These are phyloP conservation scores for Nemotelus pantherinus DNA, from an alignment of 2,888 invertebrate genomes.

Conservation along the genomic window DNA sequence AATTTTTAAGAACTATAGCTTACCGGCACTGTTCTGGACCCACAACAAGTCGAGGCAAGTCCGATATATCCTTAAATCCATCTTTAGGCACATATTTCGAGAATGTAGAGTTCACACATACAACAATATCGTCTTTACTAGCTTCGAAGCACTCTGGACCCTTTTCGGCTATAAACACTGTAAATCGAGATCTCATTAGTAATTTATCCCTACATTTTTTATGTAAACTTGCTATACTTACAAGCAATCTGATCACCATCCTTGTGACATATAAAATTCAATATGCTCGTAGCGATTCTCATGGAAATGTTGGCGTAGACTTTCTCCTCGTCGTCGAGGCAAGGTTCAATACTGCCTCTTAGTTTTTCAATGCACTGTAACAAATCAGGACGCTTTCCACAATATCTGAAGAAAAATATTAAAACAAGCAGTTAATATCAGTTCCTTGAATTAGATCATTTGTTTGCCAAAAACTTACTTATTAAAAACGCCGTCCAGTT, in stretches of 20 bases:
- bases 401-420: conserved; percentile 68
- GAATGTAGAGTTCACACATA: conserved; percentile 73
- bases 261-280: conserved; percentile 80
- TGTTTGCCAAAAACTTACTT: conserved; percentile 63
- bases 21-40: conserved; percentile 65
- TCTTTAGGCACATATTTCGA: conserved; percentile 66
- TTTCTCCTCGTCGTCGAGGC: conserved; percentile 72
- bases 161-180: conserved; percentile 84
- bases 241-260: conserved; percentile 85
- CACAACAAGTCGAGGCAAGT: conserved; percentile 71
- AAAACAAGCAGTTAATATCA: background rate
- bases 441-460: no score
- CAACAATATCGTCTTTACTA: conserved; percentile 70
- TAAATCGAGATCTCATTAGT: conserved; percentile 54
- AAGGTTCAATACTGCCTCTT: conserved; percentile 69
- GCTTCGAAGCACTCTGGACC: conserved; percentile 78
- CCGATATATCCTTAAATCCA: conserved; percentile 61
- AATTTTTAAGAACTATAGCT: conserved; percentile 5
- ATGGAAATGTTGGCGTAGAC: conserved; percentile 70
- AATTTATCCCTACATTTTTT: background rate
- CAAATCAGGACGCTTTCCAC: conserved; percentile 67
- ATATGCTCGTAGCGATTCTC: conserved; percentile 75
- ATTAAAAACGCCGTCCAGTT: conserved; percentile 75
- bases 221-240: conserved; percentile 63
- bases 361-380: conserved; percentile 70